Evolutionary conservation across 1,140 invertebrate genomes (phyloP).

Genomic region (Paramacrobiotus metropolitanus): DNA sequence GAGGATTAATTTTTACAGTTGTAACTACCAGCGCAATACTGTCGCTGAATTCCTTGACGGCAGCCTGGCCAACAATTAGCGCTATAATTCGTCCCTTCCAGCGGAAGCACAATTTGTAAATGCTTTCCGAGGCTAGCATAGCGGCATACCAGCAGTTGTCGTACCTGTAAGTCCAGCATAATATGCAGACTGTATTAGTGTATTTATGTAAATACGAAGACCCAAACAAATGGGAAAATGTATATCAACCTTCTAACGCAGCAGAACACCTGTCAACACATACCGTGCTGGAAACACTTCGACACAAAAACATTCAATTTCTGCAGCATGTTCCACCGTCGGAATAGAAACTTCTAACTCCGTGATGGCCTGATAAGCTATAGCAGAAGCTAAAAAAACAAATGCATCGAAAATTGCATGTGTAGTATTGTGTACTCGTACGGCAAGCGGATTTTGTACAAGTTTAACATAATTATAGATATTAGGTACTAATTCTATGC

Average conservation of each 20-base stretch:
- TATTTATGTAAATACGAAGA: not conserved
- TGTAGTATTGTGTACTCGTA: no score
- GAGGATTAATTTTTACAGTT: no score
- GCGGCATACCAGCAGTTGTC: not conserved
- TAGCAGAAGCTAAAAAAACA: no score
- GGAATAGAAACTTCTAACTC: not conserved
- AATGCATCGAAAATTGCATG: no score
- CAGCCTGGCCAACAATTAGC: not conserved
- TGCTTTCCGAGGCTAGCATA: not conserved
- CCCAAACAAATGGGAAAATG: not conserved
- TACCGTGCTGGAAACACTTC: conserved; percentile 1
- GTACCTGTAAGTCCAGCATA: not conserved
- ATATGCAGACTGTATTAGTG: not conserved
- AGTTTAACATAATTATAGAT: no score
- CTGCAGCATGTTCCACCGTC: not conserved
- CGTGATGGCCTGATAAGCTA: no score
- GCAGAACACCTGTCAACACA: not conserved
- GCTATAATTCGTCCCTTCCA: not conserved
- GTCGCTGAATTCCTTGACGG: not conserved
- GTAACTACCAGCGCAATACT: no score
- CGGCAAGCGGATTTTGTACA: no score
- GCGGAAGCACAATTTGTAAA: not conserved
- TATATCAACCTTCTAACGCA: not conserved
- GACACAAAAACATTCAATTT: not conserved
- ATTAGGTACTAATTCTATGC: no score